Percentiles rank a stretch among this genome's conserved stretches.
Evolutionary conservation across 2,888 invertebrate genomes (phyloP).

Genomic region (Drosophila paucipuncta): DNA sequence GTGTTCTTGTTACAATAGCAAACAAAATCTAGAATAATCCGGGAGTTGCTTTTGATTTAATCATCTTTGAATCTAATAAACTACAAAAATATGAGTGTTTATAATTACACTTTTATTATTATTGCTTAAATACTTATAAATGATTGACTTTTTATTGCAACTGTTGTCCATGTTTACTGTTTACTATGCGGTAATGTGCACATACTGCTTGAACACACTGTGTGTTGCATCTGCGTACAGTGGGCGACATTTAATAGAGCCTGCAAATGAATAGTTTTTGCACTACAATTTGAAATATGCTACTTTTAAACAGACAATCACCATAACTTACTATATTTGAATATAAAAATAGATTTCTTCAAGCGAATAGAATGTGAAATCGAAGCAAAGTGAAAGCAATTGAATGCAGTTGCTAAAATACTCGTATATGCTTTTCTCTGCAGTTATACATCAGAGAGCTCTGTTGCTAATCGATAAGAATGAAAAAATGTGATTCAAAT

Average conservation of each 20-base stretch:
- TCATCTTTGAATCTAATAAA: background rate
- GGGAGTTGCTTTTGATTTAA: too few species aligned
- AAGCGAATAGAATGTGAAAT: background rate
- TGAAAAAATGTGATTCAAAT: background rate
- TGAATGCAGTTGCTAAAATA: background rate
- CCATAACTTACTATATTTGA: background rate
- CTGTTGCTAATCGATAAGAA: background rate
- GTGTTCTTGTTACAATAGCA: too few species aligned
- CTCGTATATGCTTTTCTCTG: background rate
- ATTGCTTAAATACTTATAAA: background rate
- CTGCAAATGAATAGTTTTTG: too few species aligned
- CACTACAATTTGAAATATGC: too few species aligned
- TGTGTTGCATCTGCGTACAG: conserved; percentile 4
- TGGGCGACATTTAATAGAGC: background rate
- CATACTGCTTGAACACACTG: conserved; percentile 9
- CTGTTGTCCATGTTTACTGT: background rate
- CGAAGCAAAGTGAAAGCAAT: background rate
- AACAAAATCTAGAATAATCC: background rate
- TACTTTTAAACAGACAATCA: background rate
- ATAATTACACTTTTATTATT: background rate
- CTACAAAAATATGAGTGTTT: background rate
- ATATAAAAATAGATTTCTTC: background rate
- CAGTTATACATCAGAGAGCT: background rate
- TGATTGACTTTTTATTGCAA: background rate
- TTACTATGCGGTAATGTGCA: background rate